Evolutionary conservation across 2,888 invertebrate species (phyloP), one percentile per base, ranked within the genome.

Genomic region (Morpho helenor): DNA sequence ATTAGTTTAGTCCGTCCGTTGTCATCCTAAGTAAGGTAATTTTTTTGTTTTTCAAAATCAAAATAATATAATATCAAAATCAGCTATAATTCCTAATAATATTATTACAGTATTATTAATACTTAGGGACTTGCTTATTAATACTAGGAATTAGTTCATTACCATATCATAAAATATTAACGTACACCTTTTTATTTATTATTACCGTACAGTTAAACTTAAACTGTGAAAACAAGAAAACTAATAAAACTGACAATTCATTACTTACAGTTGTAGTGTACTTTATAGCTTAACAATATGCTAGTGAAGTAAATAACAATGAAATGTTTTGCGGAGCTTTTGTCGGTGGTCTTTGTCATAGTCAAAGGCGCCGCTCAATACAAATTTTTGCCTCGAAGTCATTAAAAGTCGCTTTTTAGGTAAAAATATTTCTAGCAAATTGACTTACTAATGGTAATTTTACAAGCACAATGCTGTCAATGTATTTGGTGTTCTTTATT

Each of bases 321-420:
- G 57, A 45, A 67, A 46, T 59, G 60, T 57, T 59, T 66, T 70
- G 77, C 81, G 84, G 79, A 65, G 62, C 76, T 79, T 86, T 87
- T 87, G 89, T 84, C 86, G 87, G 84, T 66, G 60, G 62, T 71
- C 74, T 84, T 84, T 85, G 80, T 79, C 70, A 71, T 71, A 72
- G 58, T 80, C 79, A 87, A 86, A 87, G 77, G 75, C 54, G 70
- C 84, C 84, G 85, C 73, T 74, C 71, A 77, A 77, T 80, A 83
- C 79, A 77, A 55, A 49, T 52, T 63, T 80, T 80, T 78, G 72
- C 71, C 69, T 76, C 75, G 64, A 64, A 68, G 67, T 68, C 76
- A 79, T 80, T 79, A 75, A 79, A 77, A 79, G 79, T 79, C 75
- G 71, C 79, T 84, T 80, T 79, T 70, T 70, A 74, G 68, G 72